Conservation (phyloP, 2,888 invertebrate genomes). For the Luperina testacea region DNA sequence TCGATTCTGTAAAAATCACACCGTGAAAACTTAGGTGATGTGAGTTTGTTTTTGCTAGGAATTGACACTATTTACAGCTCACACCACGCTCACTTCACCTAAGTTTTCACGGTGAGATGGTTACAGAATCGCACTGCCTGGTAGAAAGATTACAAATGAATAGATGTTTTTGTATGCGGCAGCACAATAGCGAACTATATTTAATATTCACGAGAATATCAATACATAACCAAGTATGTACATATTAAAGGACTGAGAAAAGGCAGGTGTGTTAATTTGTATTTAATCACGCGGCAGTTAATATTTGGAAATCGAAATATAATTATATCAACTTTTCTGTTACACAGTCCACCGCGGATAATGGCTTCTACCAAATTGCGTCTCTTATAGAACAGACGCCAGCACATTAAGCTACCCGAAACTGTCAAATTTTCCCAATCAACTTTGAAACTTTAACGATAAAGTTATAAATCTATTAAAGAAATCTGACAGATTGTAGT, state of each 20-base stretch:
- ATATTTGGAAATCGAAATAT: constrained; percentile 45
- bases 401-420: no score
- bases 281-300: neutral
- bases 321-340: constrained; percentile 11
- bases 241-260: constrained; percentile 32
- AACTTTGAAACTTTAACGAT: no score
- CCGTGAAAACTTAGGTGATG: no score
- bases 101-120: no score
- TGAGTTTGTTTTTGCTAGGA: no score
- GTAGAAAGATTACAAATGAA: neutral
- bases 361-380: neutral
- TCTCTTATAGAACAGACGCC: neutral
- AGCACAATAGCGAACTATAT: constrained; percentile 17
- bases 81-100: no score
- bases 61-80: no score
- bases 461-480: no score
- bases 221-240: constrained; percentile 7
- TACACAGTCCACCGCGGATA: neutral
- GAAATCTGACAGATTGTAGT: no score
- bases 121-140: no score
- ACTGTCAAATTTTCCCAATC: no score
- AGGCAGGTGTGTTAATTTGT: constrained; percentile 32
- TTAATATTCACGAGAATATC: constrained; percentile 29
- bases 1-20: no score
- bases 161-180: neutral